Base-by-base conservation (phyloP, 2,888 invertebrate genomes). In the Podabrus alpinus region DNA sequence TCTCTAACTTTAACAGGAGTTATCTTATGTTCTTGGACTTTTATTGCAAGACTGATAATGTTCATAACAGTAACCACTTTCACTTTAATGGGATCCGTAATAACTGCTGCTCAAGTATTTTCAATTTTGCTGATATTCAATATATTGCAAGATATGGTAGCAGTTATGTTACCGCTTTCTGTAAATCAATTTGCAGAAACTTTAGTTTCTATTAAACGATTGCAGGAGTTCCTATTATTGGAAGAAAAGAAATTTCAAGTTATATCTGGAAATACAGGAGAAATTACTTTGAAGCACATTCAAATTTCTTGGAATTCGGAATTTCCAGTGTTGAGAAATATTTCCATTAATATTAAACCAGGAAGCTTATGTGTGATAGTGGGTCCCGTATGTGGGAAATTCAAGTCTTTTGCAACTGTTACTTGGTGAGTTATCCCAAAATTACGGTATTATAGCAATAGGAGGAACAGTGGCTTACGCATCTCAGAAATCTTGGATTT, bases 351-450 rank as follows among this genome's bases (percentile, higher is more conserved):
- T 83, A 84, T 82, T 87, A 89, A 76, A 85, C 82, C 82, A 87
- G 91, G 91, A 84, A 86, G 61, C 85, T 87, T 81, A 84, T 92
- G 94, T 80, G 95, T 94, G 1, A 90, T 97, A n/a, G 94, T 97
- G 75, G 97, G 97, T 10, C 92, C 96, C 0, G 97, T 97, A 11
- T 9, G 90, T 95, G 24, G 97, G 97, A 83, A 97, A 94, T 85
- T 89, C 87, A 79, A 89, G 90, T 0, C 76, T 91, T n/a, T 82
- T 91, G 1, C 89, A 91, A 79, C 84, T 91, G 24, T 85, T 93
- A 7, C 16, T 70, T 13, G 90, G 90, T 1, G 94, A 94, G 84
- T 84, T 93, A 1, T 88, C 89, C 7, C 78, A 84, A 11, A 79
- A 67, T 81, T 88, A 82, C 2, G 93, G 94, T 0, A 86, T 83